A percentile compares a stretch with the other conserved stretches of the same genome.
These are phyloP conservation scores for Yoshiicerus persimilis DNA, from an alignment of 1,140 invertebrate species.

Conservation along the genomic window DNA sequence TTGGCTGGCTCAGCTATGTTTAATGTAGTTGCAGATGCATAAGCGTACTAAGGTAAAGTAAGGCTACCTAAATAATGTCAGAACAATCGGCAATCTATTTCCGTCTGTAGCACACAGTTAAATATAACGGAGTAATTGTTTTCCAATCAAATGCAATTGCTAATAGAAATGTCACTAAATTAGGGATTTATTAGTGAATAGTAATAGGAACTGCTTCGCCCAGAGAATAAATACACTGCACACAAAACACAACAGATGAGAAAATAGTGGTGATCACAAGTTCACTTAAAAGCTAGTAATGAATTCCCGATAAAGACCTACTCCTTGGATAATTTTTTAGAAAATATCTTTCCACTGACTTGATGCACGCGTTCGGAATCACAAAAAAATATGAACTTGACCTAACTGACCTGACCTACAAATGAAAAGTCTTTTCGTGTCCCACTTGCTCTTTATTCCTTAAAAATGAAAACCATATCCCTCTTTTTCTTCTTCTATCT, in stretches of 20 bases:
- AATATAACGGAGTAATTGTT: not conserved
- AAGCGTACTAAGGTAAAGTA: not conserved
- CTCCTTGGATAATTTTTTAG: not conserved
- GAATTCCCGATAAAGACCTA: not conserved
- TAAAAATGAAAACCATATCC: constrained; percentile 4
- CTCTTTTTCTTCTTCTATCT: not conserved
- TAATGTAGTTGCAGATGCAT: not conserved
- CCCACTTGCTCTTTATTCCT: not conserved
- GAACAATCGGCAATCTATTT: not conserved
- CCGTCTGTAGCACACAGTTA: not conserved
- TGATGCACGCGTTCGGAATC: not conserved
- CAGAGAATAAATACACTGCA: too few relatives aligned
- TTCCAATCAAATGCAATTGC: too few relatives aligned
- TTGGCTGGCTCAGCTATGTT: not conserved
- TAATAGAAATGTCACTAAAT: too few relatives aligned
- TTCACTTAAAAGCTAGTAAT: not conserved
- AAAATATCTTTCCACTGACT: not conserved
- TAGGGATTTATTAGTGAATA: too few relatives aligned
- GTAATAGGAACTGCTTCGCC: too few relatives aligned
- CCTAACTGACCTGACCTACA: not conserved
- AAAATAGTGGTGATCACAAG: not conserved
- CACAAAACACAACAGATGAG: not conserved
- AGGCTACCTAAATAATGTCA: not conserved
- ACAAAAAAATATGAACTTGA: constrained; percentile 5
- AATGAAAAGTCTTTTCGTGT: not conserved